Conservation (phyloP, 2,888 invertebrate genomes). For the Psylliodes chrysocephalus region DNA sequence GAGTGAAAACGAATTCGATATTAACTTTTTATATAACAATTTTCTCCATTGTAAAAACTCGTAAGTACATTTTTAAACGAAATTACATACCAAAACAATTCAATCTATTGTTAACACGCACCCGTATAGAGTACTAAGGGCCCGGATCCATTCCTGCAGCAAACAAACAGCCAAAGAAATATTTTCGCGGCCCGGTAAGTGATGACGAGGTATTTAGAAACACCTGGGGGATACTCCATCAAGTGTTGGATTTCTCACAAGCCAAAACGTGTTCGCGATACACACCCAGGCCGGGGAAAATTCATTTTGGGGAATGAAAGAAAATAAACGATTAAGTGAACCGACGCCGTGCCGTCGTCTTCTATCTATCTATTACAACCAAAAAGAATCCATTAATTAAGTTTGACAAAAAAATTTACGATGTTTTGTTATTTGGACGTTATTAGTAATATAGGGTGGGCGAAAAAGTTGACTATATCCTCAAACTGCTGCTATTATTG, state of each 20-base stretch:
- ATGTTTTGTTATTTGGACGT: too few relatives aligned
- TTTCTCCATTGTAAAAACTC: too few relatives aligned
- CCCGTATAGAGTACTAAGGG: too few relatives aligned
- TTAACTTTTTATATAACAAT: too few relatives aligned
- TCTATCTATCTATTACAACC: neutral
- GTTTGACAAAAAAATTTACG: slow-evolving; percentile 31
- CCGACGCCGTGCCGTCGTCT: slow-evolving; percentile 7
- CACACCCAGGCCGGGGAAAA: slow-evolving; percentile 23
- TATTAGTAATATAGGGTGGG: too few relatives aligned
- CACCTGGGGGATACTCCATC: slow-evolving; percentile 41
- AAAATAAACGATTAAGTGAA: slow-evolving; percentile 32
- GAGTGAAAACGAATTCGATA: too few relatives aligned
- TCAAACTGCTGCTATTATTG: too few relatives aligned
- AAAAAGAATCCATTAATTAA: slow-evolving; percentile 31
- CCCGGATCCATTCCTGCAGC: slow-evolving; percentile 1
- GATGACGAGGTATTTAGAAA: slow-evolving; percentile 41
- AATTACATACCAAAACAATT: too few relatives aligned
- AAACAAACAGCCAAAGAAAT: slow-evolving; percentile 23
- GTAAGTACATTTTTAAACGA: too few relatives aligned
- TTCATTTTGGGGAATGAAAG: slow-evolving; percentile 30
- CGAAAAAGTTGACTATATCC: too few relatives aligned
- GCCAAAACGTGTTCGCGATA: slow-evolving; percentile 12
- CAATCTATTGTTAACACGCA: too few relatives aligned
- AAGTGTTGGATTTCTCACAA: slow-evolving; percentile 43
- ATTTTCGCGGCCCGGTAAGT: slow-evolving; percentile 35